Evolutionary conservation across 37 sponge, comb jelly and placozoan genomes (phyloP).

Genomic region (Oscarella lobularis): DNA sequence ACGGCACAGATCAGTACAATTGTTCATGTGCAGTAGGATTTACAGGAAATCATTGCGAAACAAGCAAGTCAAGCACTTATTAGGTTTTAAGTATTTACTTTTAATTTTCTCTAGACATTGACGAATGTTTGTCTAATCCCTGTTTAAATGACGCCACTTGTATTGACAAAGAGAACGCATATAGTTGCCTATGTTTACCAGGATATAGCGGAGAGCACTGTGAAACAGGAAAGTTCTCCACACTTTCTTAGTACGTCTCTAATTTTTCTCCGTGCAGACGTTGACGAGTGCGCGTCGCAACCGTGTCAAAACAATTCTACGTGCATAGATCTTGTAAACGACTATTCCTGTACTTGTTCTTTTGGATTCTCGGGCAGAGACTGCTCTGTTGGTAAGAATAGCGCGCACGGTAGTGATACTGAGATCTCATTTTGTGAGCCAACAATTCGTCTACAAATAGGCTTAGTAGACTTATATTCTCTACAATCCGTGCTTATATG

Average conservation of each 20-base stretch:
- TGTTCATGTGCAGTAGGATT: constrained; percentile 7
- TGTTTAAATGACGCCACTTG: not conserved
- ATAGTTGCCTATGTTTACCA: constrained; percentile 29
- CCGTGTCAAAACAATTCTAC: not conserved
- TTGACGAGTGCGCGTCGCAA: not conserved
- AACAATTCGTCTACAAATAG: no score
- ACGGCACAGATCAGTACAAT: not conserved
- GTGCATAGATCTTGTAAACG: not conserved
- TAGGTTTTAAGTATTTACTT: not conserved
- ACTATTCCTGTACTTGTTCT: not conserved
- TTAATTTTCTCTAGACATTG: not conserved
- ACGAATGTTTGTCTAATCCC: not conserved
- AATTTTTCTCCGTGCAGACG: no score
- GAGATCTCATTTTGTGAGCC: no score
- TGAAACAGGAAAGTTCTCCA: not conserved
- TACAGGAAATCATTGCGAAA: not conserved
- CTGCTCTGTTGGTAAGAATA: not conserved
- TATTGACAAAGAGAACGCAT: constrained; percentile 4
- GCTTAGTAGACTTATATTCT: no score
- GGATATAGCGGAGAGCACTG: constrained; percentile 22
- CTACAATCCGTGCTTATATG: no score
- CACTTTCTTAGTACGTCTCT: not conserved
- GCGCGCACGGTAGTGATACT: no score
- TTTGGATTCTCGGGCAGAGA: not conserved
- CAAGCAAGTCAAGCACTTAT: not conserved